phyloP scores from a whole-genome alignment of 2,888 invertebrate genomes.

The Bimastos eiseni region DNA sequence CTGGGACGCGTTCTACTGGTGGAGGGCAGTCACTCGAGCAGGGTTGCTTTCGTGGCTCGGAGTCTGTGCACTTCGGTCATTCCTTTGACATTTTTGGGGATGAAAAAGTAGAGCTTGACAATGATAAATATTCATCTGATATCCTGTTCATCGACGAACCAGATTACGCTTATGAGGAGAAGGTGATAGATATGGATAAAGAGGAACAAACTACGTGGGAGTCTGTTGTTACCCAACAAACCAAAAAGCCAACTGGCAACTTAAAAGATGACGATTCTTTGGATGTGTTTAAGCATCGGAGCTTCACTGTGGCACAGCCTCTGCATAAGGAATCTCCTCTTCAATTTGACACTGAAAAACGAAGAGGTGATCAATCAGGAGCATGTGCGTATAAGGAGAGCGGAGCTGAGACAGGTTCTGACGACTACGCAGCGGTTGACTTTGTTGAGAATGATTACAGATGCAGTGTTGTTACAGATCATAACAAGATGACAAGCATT shows the following conservation, averaged over 20 bases:
- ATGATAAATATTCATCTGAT: conserved; percentile 16
- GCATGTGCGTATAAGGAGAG: not conserved
- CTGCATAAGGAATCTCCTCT: not conserved
- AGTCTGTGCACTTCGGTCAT: not conserved
- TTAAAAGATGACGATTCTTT: not conserved
- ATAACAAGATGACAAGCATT: not conserved
- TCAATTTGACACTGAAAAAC: not conserved
- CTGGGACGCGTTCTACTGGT: not conserved
- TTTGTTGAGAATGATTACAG: not conserved
- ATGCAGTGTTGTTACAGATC: not conserved
- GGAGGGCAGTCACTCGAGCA: not conserved
- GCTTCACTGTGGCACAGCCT: not conserved
- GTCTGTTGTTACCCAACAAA: not conserved
- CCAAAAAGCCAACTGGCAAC: not conserved
- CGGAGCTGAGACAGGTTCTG: not conserved
- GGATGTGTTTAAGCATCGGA: not conserved
- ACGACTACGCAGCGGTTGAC: not conserved
- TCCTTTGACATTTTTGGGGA: not conserved
- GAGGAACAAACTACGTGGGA: not conserved
- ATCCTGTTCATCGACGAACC: conserved; percentile 32
- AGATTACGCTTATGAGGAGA: not conserved
- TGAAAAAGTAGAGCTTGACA: not conserved
- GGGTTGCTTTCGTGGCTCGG: not conserved
- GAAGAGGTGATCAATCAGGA: not conserved
- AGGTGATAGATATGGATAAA: not conserved